Evolutionary conservation across 2,797 vertebrate genomes (phyloP).

Genomic region (Cercopithecus hamlyni): DNA sequence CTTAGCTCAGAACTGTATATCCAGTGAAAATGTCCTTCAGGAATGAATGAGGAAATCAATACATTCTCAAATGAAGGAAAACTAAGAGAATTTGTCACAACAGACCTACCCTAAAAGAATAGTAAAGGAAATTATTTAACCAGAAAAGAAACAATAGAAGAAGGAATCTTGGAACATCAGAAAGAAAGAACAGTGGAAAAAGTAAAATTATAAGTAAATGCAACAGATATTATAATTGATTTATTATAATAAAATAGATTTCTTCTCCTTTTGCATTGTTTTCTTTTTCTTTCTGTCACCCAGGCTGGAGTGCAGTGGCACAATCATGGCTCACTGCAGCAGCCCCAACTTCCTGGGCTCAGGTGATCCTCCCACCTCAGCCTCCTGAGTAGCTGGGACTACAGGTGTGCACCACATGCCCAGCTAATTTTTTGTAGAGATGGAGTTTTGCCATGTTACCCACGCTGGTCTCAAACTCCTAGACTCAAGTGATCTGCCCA

Average conservation of each 20-base stretch:
- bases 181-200: not conserved
- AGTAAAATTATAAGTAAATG: not conserved
- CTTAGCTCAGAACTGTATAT: not conserved
- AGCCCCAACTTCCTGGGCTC: too few species aligned
- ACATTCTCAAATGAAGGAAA: not conserved
- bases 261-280: not conserved
- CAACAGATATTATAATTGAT: not conserved
- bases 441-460: too few species aligned
- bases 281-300: too few species aligned
- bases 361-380: too few species aligned
- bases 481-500: too few species aligned
- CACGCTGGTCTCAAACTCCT: too few species aligned
- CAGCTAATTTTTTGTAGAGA: too few species aligned
- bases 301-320: too few species aligned
- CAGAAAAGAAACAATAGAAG: not conserved
- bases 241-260: not conserved
- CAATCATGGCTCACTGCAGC: too few species aligned
- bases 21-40: constrained; percentile 24
- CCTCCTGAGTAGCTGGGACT: too few species aligned
- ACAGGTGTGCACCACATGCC: too few species aligned
- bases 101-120: not conserved
- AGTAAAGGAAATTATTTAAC: not conserved
- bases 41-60: not conserved
- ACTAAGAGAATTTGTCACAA: not conserved
- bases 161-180: not conserved